These are phyloP conservation scores for Cebidichthys violaceus DNA, from an alignment of 2,113 vertebrate species.

Conservation along the genomic window DNA sequence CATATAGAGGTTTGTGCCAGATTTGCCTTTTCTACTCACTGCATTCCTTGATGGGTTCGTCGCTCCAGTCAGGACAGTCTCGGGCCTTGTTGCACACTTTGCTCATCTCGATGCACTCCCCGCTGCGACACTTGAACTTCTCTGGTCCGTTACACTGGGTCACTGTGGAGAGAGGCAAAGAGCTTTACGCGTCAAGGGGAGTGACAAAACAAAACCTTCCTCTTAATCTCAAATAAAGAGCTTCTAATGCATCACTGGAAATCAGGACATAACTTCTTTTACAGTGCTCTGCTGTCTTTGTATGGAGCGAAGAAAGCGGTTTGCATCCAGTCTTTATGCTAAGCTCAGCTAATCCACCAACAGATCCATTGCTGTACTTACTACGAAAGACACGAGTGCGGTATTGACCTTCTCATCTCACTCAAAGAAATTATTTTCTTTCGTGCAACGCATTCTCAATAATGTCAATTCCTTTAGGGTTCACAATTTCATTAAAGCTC, in stretches of 20 bases:
- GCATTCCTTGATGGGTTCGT: conserved; percentile 96
- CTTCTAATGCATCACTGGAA: neutral
- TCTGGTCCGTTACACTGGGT: conserved; percentile 93
- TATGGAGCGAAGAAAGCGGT: neutral
- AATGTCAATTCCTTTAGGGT: neutral
- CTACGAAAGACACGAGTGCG: neutral
- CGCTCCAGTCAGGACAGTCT: conserved; percentile 98
- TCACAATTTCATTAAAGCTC: neutral
- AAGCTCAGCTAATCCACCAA: neutral
- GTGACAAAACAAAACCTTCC: neutral
- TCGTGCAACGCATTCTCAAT: too few species aligned
- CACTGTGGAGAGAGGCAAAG: conserved; percentile 74
- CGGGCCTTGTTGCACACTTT: conserved; percentile 94
- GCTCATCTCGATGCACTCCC: conserved; percentile 94
- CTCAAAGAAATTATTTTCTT: neutral
- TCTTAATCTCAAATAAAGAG: too few species aligned
- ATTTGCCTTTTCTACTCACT: conserved; percentile 85
- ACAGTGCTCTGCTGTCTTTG: neutral
- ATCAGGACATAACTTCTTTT: neutral
- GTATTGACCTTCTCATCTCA: neutral
- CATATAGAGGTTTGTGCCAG: neutral
- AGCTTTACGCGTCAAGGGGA: neutral
- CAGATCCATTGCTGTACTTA: neutral
- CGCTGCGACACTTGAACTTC: conserved; percentile 96
- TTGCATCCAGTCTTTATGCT: neutral